A percentile compares a stretch with the other conserved stretches of the same genome.
phyloP scores from a whole-genome alignment of 2,113 vertebrate genomes.

The Eidolon helvum region DNA sequence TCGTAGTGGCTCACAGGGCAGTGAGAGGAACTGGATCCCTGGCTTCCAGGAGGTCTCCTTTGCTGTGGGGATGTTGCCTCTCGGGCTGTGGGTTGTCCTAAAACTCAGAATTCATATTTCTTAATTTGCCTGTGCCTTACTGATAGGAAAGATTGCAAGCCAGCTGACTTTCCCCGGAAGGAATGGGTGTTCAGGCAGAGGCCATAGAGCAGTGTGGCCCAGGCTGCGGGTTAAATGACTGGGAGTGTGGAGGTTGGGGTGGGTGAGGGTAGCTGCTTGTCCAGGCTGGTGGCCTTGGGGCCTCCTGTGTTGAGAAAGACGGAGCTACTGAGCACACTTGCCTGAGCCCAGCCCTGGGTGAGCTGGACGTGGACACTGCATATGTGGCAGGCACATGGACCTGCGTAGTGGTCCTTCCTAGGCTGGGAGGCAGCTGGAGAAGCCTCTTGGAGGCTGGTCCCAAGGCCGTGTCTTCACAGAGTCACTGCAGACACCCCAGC shows the following conservation, averaged over 20 bases:
- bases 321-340: neutral
- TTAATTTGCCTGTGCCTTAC: slow-evolving; percentile 17
- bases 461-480: neutral
- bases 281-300: neutral
- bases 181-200: neutral
- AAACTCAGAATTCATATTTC: neutral
- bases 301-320: neutral
- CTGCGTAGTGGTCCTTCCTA: neutral
- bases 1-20: neutral
- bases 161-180: slow-evolving; percentile 25
- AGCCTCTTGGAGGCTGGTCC: neutral
- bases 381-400: neutral
- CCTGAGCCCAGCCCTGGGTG: neutral
- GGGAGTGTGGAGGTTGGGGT: neutral
- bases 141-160: neutral
- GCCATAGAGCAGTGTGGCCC: neutral
- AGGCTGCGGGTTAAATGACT: neutral
- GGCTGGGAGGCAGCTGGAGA: neutral
- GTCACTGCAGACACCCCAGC: neutral
- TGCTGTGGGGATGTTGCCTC: neutral
- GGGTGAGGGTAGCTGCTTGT: neutral
- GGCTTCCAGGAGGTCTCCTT: neutral
- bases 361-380: neutral
- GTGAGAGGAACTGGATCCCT: neutral
- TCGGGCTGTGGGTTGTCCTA: neutral